A percentile compares a stretch with the other conserved stretches of the same genome.
Conservation (phyloP, 1,140 invertebrate genomes). For the Drosophila arizonae region DNA sequence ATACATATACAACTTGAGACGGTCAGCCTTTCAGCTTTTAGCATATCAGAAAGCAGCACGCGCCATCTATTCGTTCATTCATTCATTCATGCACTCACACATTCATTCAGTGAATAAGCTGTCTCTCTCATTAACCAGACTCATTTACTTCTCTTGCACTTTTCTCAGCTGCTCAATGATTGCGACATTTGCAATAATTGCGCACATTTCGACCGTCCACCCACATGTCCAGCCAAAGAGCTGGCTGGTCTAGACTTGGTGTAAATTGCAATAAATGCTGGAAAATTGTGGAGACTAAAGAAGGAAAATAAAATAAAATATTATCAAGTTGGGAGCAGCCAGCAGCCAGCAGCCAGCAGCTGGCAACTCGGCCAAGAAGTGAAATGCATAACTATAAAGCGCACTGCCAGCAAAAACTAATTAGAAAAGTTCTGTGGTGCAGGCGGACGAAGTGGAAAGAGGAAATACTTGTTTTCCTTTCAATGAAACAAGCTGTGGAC, state of each 20-base stretch:
- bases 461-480: conserved; percentile 35
- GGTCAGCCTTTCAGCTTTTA: neutral
- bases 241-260: conserved; percentile 13
- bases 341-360: conserved; percentile 28
- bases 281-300: neutral
- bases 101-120: conserved; percentile 5
- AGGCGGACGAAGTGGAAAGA: neutral
- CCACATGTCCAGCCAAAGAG: conserved; percentile 4
- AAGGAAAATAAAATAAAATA: conserved; percentile 9
- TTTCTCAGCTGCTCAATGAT: conserved; percentile 33
- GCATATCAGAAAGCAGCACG: conserved; percentile 1
- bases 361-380: conserved; percentile 37
- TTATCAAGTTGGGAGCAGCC: conserved; percentile 3
- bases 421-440: conserved; percentile 47
- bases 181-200: conserved; percentile 47
- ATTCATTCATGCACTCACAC: neutral
- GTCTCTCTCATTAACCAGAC: conserved; percentile 29
- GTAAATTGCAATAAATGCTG: conserved; percentile 40
- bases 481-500: conserved; percentile 34
- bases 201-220: conserved; percentile 15
- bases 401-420: conserved; percentile 50
- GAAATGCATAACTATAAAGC: conserved; percentile 50
- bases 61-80: neutral
- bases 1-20: conserved; percentile 12
- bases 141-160: conserved; percentile 8